Base-by-base conservation (phyloP, 2,113 vertebrate species). In the Lamprotornis superbus region DNA sequence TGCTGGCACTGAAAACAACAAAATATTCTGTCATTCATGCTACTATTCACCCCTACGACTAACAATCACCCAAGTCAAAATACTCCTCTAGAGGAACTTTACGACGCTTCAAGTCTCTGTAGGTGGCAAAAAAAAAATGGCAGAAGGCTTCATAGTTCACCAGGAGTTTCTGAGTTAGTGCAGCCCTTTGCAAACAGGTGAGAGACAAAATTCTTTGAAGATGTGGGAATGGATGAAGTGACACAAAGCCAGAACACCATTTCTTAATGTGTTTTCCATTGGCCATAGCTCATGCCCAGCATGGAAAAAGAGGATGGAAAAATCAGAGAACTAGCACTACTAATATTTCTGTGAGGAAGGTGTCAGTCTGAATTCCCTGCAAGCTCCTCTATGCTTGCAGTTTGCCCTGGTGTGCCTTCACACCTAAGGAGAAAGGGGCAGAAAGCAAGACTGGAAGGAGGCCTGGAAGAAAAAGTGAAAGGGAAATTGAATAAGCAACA, bases 211-310 rank as follows among this genome's bases (percentile, higher is more conserved):
- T 19, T 16, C 42, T 81, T 39, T 12, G 35, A 78, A 11, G 2
- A 52, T 9, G 8, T 6, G 3, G 15, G 28, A 60, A 42, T 1
- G 7, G 16, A 76, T 17, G 8, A 90, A 56, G 9, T 1, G 3
- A 15, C 16, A 44, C 0, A 0, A 73, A 79, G 39, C 6, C 53
- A 79, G 31, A 44, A 73, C 44, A 16, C 15, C 0, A 1, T 2
- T 40, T 6, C 20, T 39, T 23, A 11, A 27, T 4, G 1, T 21
- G 14, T 44, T 59, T 64, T 28, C 53, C 40, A 46, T 0, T 15
- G 10, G 40, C 53, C 33, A 4, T 1, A 53, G 18, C 24, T 52
- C 28, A 14, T 7, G n/a, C 4, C 28, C 25, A 67, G 8, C 5
- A 52, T 28, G 17, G 9, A 23, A 50, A 65, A 47, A 49, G 22